Evolutionary conservation across 1,140 invertebrate genomes (phyloP).

Genomic region (Panagrolaimus sp.): DNA sequence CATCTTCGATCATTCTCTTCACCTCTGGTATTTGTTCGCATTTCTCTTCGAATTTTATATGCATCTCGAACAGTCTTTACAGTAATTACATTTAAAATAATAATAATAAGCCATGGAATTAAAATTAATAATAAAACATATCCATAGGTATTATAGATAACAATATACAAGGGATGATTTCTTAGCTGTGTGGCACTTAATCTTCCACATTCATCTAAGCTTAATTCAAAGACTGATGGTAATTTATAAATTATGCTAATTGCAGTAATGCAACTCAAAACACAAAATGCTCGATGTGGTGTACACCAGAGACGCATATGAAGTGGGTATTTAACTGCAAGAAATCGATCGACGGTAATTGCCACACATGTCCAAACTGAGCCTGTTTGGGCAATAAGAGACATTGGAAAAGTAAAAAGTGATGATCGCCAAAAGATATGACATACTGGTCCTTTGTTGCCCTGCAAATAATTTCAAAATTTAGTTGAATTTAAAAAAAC

Average conservation of each 20-base stretch:
- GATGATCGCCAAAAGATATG: constrained; percentile 56
- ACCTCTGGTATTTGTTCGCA: constrained; percentile 1
- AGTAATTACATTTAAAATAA: constrained; percentile 47
- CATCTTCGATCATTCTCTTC: constrained; percentile 37
- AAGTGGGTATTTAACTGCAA: constrained; percentile 54
- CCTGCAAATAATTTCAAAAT: neutral
- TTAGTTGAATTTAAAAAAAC: too few species aligned
- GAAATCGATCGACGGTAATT: constrained; percentile 54
- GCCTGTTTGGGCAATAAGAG: constrained; percentile 51
- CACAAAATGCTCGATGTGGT: constrained; percentile 22
- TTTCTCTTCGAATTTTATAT: constrained; percentile 3
- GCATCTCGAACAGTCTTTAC: constrained; percentile 19
- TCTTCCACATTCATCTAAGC: constrained; percentile 53
- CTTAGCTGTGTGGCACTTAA: constrained; percentile 40
- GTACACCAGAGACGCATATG: constrained; percentile 30
- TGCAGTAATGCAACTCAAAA: neutral
- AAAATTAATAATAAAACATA: constrained; percentile 50
- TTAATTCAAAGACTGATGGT: constrained; percentile 56
- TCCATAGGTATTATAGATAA: constrained; percentile 55
- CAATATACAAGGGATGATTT: constrained; percentile 46
- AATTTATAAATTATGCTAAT: constrained; percentile 41
- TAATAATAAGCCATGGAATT: constrained; percentile 53
- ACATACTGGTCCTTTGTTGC: constrained; percentile 35
- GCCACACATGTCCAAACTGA: constrained; percentile 58
- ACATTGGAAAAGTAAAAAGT: constrained; percentile 53